Evolutionary conservation across 92 coral and sea anemone genomes (phyloP), one percentile per base, ranked within the genome.

Genomic region (Palythoa grandiflora): DNA sequence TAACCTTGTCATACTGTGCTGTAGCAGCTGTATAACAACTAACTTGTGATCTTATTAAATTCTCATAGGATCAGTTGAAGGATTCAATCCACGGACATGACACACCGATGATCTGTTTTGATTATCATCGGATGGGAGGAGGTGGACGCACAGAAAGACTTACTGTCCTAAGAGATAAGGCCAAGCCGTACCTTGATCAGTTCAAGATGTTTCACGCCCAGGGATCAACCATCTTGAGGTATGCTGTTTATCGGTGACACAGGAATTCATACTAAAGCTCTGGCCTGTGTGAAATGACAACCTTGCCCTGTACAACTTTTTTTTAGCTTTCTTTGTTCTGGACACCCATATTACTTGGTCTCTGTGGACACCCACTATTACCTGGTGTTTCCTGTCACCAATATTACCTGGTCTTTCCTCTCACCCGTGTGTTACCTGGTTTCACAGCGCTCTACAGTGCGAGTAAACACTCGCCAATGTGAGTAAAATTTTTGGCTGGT

Each of bases 31-130:
- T 38, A 37, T 55, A 19, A 1, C 52, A 57, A 19, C 73, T 20
- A 48, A 75, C 12, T 6, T 53, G 21, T 28, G 16, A 3, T 37
- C 40, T 65, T 79, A 5, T 15, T 52, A 20, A 8, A 75, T 20
- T 51, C 55, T 38, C 79, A 61, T 51, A 96, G 99, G 98, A 95
- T 74, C 98, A 96, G 83, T 71, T 96, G 71, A 96, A 95, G 83
- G 98, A 92, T 55, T 96, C 99, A 2, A 85, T 88, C 11, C 98
- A 96, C 70, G 96, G 99, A 38, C 93, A 93, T 47, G 94, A 93
- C 38, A 96, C 99, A 15, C 93, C 96, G 70, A 94, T 96, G 93
- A 96, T 96, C 65, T 94, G 98, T 57, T 96, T 95, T 89, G 99
- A 96, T 84, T 96, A 93, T 79, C 99, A 96, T 75, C 94, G 93